Evolutionary conservation across 1,140 invertebrate genomes (phyloP), one percentile per base, ranked within the genome.

Genomic region (Drosophila suzukii): DNA sequence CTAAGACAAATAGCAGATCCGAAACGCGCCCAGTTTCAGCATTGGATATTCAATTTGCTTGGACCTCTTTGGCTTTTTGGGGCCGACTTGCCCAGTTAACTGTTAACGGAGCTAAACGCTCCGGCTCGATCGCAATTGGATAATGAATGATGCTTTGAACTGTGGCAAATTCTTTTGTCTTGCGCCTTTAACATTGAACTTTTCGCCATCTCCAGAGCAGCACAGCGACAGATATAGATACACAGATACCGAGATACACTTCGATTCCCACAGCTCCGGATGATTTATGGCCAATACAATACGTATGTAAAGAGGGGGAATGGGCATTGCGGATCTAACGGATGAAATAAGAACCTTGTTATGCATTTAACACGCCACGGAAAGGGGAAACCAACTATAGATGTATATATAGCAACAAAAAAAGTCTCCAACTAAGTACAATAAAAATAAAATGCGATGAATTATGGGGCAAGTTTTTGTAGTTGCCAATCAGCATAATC

Each of bases 281-380:
- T 89, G 84, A 89, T 89, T 89, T 89, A 90, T 89, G 85, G 74
- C 81, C 76, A 32, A 36, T n/a, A 68, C 41, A 55, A 57, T 67
- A 62, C 59, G 81, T 89, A 75, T 83, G 81, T 81, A 85, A 66
- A 85, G 75, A 71, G 65, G 44, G 44, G 44, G 75, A 82, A 83
- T 75, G 81, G 72, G 30, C 75, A 89, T 90, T 81, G 81, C 84
- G 84, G 84, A 89, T 89, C 84, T 89, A 88, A 89, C 84, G 84
- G 84, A 89, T 89, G 84, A 89, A 89, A 89, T 63, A 81, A 88
- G 84, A 89, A 89, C 84, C 84, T 89, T 89, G 83, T 74, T 88
- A 75, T 78, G 85, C 84, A 89, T 89, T 89, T 84, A 90, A 78
- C 85, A 90, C 84, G 84, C 77, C 67, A 76, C 60, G 24, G 20